A percentile compares a stretch with the other conserved stretches of the same genome.
Evolutionary conservation across 2,888 invertebrate species (phyloP).

Genomic region (Hydrotaea diabolus): DNA sequence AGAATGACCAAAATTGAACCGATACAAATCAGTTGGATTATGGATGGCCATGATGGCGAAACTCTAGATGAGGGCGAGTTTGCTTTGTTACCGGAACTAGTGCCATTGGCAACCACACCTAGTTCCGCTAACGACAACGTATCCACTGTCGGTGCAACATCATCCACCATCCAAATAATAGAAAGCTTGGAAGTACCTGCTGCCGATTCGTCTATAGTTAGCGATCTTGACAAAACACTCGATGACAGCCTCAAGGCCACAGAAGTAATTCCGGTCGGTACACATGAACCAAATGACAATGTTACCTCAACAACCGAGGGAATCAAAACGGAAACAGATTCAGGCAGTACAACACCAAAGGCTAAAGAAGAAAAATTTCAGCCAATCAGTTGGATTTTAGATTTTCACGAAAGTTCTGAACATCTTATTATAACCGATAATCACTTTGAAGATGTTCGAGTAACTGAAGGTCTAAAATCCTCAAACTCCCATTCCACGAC

Average conservation of each 20-base stretch:
- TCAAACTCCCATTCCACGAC: constrained; percentile 52
- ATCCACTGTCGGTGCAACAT: background rate
- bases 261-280: too few relatives aligned
- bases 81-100: constrained; percentile 55
- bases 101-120: background rate
- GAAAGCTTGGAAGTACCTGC: background rate
- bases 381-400: constrained; percentile 58
- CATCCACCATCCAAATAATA: background rate
- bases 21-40: constrained; percentile 75
- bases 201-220: background rate
- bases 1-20: constrained; percentile 69
- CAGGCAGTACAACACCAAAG: constrained; percentile 22
- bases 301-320: background rate
- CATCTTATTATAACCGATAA: constrained; percentile 42
- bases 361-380: constrained; percentile 54
- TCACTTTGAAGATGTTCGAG: constrained; percentile 37
- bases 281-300: background rate
- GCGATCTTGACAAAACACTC: background rate
- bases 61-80: constrained; percentile 65
- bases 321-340: background rate
- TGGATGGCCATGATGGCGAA: constrained; percentile 74
- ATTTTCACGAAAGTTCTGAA: constrained; percentile 70
- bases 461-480: constrained; percentile 18
- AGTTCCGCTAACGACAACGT: background rate
- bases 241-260: too few relatives aligned